Evolutionary conservation across 2,797 vertebrate species (phyloP), one percentile per base, ranked within the genome.

Genomic region (Thaleichthys pacificus): DNA sequence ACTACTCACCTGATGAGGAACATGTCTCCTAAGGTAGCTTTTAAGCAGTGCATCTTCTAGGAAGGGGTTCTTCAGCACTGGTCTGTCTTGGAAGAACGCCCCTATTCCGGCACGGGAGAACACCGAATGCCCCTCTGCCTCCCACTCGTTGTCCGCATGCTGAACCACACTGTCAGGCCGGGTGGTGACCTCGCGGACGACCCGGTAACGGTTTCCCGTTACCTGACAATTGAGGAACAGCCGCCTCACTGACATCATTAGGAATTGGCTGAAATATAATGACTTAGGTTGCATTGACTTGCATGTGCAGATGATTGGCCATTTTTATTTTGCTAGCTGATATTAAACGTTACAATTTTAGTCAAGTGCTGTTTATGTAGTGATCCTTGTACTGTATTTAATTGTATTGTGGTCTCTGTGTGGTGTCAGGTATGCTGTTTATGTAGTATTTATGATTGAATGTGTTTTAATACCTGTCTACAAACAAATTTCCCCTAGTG

Each of bases 21-120:
- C 86, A 77, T 93, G 89, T 74, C 91, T 88, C 73, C 78, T 90
- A 78, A 95, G 81, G 85, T 95, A 96, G 66, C 85, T 89, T 84
- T 17, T 85, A 54, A 95, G 92, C 76, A 95, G 85, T 62, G 88
- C 80, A 67, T 96, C 95, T 79, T 95, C 93, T 64, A 93, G 69
- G 80, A 94, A 94, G 0, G 61, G 90, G 83, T 94, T 95, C 71
- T 91, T 92, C 38, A 91, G 78, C 62, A 85, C 42, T 0, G 95
- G 94, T n/a, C 66, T 87, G n/a, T 94, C 91, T 72, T 92, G 93
- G 76, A 93, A 91, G 80, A 95, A 94, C 5, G 71, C 68, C n/a
- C 93, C 93, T 0, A 76, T 85, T 75, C 78, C 82, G 30, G 90
- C 88, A 72, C 81, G 85, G 64, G 87, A 86, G 62, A 91, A 92